Evolutionary conservation across 2,888 invertebrate genomes (phyloP), one percentile per base, ranked within the genome.

Genomic region (Scotopteryx bipunctaria): DNA sequence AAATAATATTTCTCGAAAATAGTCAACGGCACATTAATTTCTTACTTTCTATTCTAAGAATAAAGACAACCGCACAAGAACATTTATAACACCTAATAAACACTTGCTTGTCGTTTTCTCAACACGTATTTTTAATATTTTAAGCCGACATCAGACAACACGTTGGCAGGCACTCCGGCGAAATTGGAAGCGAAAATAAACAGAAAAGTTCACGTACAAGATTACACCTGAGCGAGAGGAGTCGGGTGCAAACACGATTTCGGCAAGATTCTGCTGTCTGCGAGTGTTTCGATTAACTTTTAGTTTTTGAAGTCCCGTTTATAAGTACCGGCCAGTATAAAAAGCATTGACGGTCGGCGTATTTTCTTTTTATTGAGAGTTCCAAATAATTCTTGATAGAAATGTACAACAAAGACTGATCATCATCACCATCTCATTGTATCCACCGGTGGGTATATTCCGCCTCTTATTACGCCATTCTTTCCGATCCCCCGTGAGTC

Each of bases 181-280:
- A 87, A 88, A 88, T 88, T 87, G 87, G 83, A 86, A 84, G 81
- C 73, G 86, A 88, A 87, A 87, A 88, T 86, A 89, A 87, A 88
- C 86, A 85, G 80, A 76, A 86, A 87, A 87, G 79, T 86, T 81
- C 78, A 68, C 73, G 79, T 74, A 73, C 76, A 75, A 82, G 86
- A 86, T 86, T 85, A 86, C 82, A 83, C 80, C 77, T 78, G 78
- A 79, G 70, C 69, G 61, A 65, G 76, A 81, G 78, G 79, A 48
- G 51, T 57, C 54, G 45, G 56, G 36, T 31, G 61, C 82, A 82
- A 84, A 83, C 78, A 78, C 70, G 71, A 78, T 78, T 83, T 81
- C 61, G 73, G 71, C 67, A 63, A 59, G 54, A 49, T 42, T 52
- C 49, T 46, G 13, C 54, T 44, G 47, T 38, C 47, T 38, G 25